Evolutionary conservation across 2,888 invertebrate species (phyloP).

Genomic region (Corbicula japonica): DNA sequence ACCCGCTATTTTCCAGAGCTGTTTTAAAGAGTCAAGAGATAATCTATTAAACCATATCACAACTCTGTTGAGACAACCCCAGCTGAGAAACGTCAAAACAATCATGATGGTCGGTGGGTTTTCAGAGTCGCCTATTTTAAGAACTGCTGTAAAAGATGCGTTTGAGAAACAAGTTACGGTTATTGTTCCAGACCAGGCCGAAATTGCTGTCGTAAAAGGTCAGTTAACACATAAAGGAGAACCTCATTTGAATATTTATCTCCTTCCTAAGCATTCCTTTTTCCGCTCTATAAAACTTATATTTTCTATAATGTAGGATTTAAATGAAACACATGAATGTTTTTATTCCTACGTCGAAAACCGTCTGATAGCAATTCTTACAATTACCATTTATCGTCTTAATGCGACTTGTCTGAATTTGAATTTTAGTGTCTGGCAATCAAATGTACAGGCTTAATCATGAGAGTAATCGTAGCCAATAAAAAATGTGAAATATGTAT

Average conservation of each 20-base stretch:
- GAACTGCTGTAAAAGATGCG: constrained; percentile 34
- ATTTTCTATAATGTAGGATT: no score
- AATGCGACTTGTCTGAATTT: no score
- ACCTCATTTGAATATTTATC: no score
- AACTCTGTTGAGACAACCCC: constrained; percentile 10
- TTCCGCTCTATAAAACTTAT: no score
- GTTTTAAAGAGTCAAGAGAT: constrained; percentile 31
- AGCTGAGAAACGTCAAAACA: constrained; percentile 27
- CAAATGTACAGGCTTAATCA: no score
- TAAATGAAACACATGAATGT: not conserved
- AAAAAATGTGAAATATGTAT: no score
- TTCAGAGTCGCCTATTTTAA: constrained; percentile 54
- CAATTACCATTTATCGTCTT: not conserved
- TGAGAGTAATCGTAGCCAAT: no score
- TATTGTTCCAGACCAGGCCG: constrained; percentile 32
- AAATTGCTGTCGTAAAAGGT: constrained; percentile 43
- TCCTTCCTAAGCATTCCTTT: no score
- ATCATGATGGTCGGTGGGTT: constrained; percentile 66
- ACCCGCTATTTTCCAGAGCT: constrained; percentile 1
- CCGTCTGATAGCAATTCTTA: not conserved
- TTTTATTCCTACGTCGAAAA: no score
- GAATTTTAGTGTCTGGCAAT: no score
- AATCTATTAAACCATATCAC: constrained; percentile 21
- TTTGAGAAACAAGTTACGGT: constrained; percentile 28
- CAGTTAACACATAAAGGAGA: no score